Evolutionary conservation across 2,113 vertebrate genomes (phyloP).

Genomic region (Pterocles burchelli): DNA sequence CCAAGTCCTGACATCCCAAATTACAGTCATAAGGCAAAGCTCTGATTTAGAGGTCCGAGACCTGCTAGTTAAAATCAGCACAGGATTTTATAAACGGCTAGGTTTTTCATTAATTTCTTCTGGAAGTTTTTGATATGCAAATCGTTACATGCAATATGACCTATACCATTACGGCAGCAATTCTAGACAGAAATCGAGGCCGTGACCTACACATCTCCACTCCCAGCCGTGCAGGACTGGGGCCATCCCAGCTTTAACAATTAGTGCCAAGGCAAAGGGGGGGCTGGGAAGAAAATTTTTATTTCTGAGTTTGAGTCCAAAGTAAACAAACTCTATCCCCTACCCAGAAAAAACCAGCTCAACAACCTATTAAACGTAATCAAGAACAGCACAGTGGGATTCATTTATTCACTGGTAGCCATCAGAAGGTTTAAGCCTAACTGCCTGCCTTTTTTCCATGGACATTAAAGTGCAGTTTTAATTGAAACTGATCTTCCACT

Average conservation of each 20-base stretch:
- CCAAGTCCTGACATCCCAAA: conserved; percentile 6
- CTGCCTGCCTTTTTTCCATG: conserved; percentile 55
- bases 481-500: conserved; percentile 90
- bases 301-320: neutral
- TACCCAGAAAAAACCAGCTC: neutral
- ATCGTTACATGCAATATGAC: neutral
- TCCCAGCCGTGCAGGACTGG: neutral
- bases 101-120: conserved; percentile 1
- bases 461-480: conserved; percentile 80
- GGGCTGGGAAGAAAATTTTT: neutral
- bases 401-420: conserved; percentile 40
- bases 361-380: conserved; percentile 47
- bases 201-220: neutral
- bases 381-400: neutral
- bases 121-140: conserved; percentile 50
- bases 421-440: conserved; percentile 52
- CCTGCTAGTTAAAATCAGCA: conserved; percentile 20
- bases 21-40: neutral
- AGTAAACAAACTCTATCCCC: neutral
- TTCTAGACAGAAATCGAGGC: neutral
- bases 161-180: neutral
- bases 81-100: neutral
- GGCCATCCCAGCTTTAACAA: neutral
- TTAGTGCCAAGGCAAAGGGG: neutral
- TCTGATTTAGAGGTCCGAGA: conserved; percentile 32